These are phyloP conservation scores for Clistopyga incitator DNA, from an alignment of 2,888 invertebrate species.

Conservation along the genomic window DNA sequence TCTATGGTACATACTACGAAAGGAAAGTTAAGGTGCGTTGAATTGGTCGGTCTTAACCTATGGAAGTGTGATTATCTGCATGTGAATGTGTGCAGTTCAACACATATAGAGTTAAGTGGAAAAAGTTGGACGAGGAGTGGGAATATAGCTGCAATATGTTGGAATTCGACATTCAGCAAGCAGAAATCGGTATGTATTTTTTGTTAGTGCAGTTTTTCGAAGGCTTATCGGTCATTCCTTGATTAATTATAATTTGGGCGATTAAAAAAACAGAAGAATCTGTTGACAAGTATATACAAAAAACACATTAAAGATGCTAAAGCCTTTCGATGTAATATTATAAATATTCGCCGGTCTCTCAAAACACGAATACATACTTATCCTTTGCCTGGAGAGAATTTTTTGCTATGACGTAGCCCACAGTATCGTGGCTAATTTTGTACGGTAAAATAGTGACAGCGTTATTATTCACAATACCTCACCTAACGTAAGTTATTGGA, in stretches of 20 bases:
- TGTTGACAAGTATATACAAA: too few relatives aligned
- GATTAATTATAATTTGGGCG: background rate
- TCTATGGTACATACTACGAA: background rate
- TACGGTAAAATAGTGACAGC: too few relatives aligned
- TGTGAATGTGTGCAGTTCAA: background rate
- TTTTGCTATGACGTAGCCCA: too few relatives aligned
- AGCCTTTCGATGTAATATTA: too few relatives aligned
- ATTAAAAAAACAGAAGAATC: background rate
- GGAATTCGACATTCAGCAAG: slow-evolving; percentile 75
- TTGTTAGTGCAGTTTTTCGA: background rate
- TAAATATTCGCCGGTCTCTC: too few relatives aligned
- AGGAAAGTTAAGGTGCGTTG: background rate
- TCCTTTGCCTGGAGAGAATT: too few relatives aligned
- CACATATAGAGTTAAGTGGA: background rate
- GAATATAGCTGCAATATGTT: slow-evolving; percentile 70
- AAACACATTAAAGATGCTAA: too few relatives aligned
- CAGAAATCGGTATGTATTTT: slow-evolving; percentile 75
- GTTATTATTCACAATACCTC: too few relatives aligned
- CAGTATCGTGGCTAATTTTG: too few relatives aligned
- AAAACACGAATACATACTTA: too few relatives aligned
- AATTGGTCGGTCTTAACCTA: background rate
- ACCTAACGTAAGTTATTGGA: too few relatives aligned
- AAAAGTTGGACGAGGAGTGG: background rate
- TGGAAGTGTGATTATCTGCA: background rate
- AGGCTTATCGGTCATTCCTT: background rate